A percentile compares a stretch with the other conserved stretches of the same genome.
Conservation (phyloP, 2,113 vertebrate species). For the Calidris pygmaea region DNA sequence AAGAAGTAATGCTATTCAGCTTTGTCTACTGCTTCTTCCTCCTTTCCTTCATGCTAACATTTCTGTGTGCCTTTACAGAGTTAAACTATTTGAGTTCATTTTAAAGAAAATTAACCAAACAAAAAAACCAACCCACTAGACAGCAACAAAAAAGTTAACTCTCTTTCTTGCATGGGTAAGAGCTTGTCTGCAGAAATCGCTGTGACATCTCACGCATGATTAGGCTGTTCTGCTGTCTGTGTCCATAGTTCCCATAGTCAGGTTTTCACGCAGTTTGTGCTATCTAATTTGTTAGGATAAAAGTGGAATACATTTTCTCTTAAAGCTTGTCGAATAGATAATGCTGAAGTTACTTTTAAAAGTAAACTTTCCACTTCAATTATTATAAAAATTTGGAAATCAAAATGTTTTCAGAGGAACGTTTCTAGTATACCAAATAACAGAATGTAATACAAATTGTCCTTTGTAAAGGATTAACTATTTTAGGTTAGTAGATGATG, state of each 20-base stretch:
- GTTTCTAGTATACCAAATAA: not conserved
- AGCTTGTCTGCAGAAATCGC: not conserved
- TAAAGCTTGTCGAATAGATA: not conserved
- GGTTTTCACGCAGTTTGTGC: not conserved
- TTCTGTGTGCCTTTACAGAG: not conserved
- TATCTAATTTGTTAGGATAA: not conserved
- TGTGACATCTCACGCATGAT: not conserved
- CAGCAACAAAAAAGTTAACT: not conserved
- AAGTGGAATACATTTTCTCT: not conserved
- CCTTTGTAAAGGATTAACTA: not conserved
- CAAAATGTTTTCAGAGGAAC: not conserved
- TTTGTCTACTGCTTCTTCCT: not conserved
- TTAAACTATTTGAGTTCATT: not conserved
- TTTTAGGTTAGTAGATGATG: not conserved
- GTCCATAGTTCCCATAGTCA: not conserved
- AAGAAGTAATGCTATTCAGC: not conserved
- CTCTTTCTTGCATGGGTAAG: not conserved
- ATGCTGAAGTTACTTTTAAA: not conserved
- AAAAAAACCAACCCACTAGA: not conserved
- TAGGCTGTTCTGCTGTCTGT: not conserved
- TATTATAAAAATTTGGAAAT: not conserved
- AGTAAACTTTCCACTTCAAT: not conserved
- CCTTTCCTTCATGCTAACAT: not conserved
- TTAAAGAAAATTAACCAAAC: not conserved
- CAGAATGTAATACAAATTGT: not conserved